A percentile compares a stretch with the other conserved stretches of the same genome.
These are phyloP conservation scores for Zaprionus taronus DNA, from an alignment of 1,140 invertebrate genomes.

Conservation along the genomic window DNA sequence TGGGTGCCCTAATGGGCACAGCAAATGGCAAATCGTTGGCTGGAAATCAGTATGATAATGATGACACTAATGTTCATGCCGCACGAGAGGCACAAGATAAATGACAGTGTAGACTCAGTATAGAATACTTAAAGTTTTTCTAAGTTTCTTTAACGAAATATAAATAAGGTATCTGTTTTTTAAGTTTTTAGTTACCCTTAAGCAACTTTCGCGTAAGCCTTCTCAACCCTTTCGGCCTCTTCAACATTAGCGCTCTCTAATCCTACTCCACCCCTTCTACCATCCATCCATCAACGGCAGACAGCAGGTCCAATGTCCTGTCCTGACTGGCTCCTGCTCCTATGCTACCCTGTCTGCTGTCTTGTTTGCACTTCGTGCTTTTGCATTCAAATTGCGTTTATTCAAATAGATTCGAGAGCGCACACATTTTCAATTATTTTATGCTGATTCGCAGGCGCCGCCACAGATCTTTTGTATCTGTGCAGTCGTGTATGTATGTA, in stretches of 20 bases:
- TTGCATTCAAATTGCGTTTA: slow-evolving; percentile 83
- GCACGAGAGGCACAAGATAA: slow-evolving; percentile 4
- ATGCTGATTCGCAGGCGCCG: slow-evolving; percentile 72
- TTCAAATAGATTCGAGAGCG: slow-evolving; percentile 74
- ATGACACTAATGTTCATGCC: slow-evolving; percentile 27
- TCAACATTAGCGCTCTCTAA: slow-evolving; percentile 43
- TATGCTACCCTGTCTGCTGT: slow-evolving; percentile 52
- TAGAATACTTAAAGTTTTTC: not conserved
- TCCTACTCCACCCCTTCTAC: slow-evolving; percentile 35
- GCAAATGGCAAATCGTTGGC: slow-evolving; percentile 35
- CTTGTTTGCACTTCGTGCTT: slow-evolving; percentile 82
- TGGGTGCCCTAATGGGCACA: slow-evolving; percentile 48
- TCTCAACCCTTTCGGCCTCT: slow-evolving; percentile 20
- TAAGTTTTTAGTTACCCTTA: not conserved
- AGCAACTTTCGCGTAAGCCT: not conserved
- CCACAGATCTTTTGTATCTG: slow-evolving; percentile 66
- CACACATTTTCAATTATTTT: slow-evolving; percentile 82
- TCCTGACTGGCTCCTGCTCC: slow-evolving; percentile 8
- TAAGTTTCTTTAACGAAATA: not conserved
- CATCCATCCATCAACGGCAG: slow-evolving; percentile 66
- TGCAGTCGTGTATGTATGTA: slow-evolving; percentile 35
- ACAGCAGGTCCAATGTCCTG: slow-evolving; percentile 35
- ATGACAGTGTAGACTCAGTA: slow-evolving; percentile 8
- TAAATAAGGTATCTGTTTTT: not conserved
- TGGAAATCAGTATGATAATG: slow-evolving; percentile 29